Evolutionary conservation across 2,113 vertebrate species (phyloP), one percentile per base, ranked within the genome.

Genomic region (Conger conger): DNA sequence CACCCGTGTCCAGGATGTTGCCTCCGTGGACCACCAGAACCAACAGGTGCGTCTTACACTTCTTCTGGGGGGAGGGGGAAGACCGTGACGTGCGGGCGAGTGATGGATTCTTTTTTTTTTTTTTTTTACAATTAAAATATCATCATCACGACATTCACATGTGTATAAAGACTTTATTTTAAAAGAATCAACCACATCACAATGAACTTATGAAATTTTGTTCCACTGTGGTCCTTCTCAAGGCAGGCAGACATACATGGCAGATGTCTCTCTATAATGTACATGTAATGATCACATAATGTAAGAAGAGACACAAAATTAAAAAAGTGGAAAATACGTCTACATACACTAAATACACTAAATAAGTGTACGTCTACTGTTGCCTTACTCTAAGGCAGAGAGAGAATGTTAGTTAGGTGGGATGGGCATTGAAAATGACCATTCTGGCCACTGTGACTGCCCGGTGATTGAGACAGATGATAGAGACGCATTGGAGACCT

Each of bases 21-120:
- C 97, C 96, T 7, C 97, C 97, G 0, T 97, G 97, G 0, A 97
- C 92, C 54, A 97, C 93, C 80, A 97, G 92, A 90, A 96, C 93
- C 76, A 97, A 93, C 38, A 96, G 94, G 0, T 95, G 96, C 0
- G 94, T 96, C 88, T 94, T 96, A 91, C 96, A 97, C 85, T 91
- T 95, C 85, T 90, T 93, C 82, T 92, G 92, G 53, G 50, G 54
- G 15, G 20, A n/a, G 57, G 57, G 17, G 11, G 57, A 27, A 23
- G 57, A 63, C 20, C 23, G 27, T 23, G 57, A n/a, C 13, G 33
- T 78, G 76, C 17, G 9, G 78, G 7, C 15, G 45, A 50, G 45
- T 15, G 8, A 9, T 13, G 11, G 45, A 42, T 1, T 42, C 4
- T 6, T 42, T 42, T 4, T 6, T 42, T 15, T 1, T 50, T 50